A percentile compares a stretch with the other conserved stretches of the same genome.
Conservation (phyloP, 2,113 vertebrate species). For the Tyto alba region DNA sequence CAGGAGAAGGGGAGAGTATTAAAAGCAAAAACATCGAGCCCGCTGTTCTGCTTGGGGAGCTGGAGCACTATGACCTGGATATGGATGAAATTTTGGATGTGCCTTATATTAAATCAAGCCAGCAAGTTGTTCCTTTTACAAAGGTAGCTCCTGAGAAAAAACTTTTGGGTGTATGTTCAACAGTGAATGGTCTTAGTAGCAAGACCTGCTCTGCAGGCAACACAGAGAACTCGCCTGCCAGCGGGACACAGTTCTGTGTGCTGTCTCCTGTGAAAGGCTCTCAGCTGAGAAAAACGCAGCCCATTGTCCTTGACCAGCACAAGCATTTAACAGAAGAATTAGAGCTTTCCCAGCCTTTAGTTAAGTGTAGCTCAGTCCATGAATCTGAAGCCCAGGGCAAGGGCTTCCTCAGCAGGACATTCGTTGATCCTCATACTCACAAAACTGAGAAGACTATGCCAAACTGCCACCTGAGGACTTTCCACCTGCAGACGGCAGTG, state of each 20-base stretch:
- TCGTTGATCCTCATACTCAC: slow-evolving; percentile 73
- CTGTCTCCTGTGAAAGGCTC: slow-evolving; percentile 90
- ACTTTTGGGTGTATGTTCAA: slow-evolving; percentile 63
- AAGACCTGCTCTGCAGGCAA: slow-evolving; percentile 73
- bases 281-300: slow-evolving; percentile 82
- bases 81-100: slow-evolving; percentile 99
- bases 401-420: slow-evolving; percentile 77
- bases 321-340: slow-evolving; percentile 74
- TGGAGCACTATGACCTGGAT: slow-evolving; percentile 97
- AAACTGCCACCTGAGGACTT: slow-evolving; percentile 75
- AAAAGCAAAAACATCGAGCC: slow-evolving; percentile 69
- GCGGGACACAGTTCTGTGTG: slow-evolving; percentile 80
- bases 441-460: slow-evolving; percentile 69
- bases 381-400: slow-evolving; percentile 75
- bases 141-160: slow-evolving; percentile 83
- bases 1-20: slow-evolving; percentile 63
- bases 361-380: slow-evolving; percentile 74
- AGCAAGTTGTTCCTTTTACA: slow-evolving; percentile 84
- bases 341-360: slow-evolving; percentile 67
- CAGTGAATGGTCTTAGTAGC: slow-evolving; percentile 66
- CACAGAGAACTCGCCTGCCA: slow-evolving; percentile 69
- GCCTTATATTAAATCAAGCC: slow-evolving; percentile 95
- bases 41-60: slow-evolving; percentile 79
- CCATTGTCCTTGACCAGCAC: slow-evolving; percentile 79
- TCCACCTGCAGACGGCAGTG: slow-evolving; percentile 64